Percentiles rank a stretch among this genome's conserved stretches.
Conservation (phyloP, 1,140 invertebrate species). For the Epicauta chinensis region DNA sequence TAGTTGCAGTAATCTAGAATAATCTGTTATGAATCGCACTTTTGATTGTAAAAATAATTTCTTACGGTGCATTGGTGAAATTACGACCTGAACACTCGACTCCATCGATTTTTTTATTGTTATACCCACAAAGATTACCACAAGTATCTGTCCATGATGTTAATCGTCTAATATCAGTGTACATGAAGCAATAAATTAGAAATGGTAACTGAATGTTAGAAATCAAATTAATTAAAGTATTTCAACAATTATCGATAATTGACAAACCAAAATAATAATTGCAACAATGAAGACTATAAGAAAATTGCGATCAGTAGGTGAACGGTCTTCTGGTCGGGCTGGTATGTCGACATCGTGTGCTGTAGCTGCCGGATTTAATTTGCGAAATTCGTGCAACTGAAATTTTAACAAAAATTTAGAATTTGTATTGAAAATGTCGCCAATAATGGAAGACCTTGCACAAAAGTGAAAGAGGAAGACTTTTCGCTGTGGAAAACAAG, state of each 20-base stretch:
- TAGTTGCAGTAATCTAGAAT: too few species aligned
- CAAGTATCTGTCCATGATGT: neutral
- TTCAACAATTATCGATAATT: neutral
- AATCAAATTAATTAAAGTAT: neutral
- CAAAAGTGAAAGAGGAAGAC: too few species aligned
- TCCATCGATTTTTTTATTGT: conserved; percentile 3
- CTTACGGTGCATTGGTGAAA: neutral
- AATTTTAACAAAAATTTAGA: neutral
- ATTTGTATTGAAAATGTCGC: too few species aligned
- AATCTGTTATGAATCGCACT: too few species aligned
- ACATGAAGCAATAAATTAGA: neutral
- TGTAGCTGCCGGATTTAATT: conserved; percentile 2
- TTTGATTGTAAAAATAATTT: too few species aligned
- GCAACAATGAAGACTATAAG: conserved; percentile 2
- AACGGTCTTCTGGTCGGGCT: conserved; percentile 5
- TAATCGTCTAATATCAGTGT: neutral
- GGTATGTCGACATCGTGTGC: conserved; percentile 3
- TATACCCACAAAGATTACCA: conserved; percentile 3
- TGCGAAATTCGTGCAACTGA: conserved; percentile 7
- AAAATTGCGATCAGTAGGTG: conserved; percentile 4
- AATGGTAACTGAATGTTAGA: conserved; percentile 4
- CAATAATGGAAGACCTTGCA: too few species aligned
- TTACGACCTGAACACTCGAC: conserved; percentile 1
- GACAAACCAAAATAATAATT: conserved; percentile 4
- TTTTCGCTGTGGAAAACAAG: too few species aligned